Percentiles rank a stretch among this genome's conserved stretches.
Conservation (phyloP, 2,797 vertebrate species). For the Parotocinclus haroldoi region DNA sequence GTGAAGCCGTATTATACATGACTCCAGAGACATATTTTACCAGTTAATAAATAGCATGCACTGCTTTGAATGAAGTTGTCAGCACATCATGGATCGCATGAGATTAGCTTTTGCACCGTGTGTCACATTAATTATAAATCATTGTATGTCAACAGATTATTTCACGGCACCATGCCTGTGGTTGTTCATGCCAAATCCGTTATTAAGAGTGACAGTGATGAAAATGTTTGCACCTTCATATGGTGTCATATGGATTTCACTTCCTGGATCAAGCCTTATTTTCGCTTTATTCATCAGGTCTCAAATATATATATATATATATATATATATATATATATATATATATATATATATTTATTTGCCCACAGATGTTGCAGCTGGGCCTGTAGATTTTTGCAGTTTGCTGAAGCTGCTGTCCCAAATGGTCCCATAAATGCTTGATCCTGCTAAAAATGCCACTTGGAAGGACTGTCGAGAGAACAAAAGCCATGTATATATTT, state of each 20-base stretch:
- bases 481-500: too few relatives aligned
- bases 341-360: too few relatives aligned
- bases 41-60: neutral
- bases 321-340: too few relatives aligned
- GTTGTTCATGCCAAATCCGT: neutral
- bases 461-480: too few relatives aligned
- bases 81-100: neutral
- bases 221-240: neutral
- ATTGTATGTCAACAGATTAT: neutral
- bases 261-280: too few relatives aligned
- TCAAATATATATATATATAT: too few relatives aligned
- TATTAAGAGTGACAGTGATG: neutral
- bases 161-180: neutral
- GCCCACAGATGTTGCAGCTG: too few relatives aligned
- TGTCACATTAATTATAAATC: neutral
- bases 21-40: neutral
- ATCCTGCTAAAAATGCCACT: too few relatives aligned
- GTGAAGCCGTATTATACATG: neutral
- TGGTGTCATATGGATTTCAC: neutral
- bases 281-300: too few relatives aligned
- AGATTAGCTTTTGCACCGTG: conserved; percentile 1
- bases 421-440: too few relatives aligned
- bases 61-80: neutral
- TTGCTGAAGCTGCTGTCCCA: too few relatives aligned
- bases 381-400: too few relatives aligned